Evolutionary conservation across 2,888 invertebrate species (phyloP), one percentile per base, ranked within the genome.

Genomic region (Synergus umbraculus): DNA sequence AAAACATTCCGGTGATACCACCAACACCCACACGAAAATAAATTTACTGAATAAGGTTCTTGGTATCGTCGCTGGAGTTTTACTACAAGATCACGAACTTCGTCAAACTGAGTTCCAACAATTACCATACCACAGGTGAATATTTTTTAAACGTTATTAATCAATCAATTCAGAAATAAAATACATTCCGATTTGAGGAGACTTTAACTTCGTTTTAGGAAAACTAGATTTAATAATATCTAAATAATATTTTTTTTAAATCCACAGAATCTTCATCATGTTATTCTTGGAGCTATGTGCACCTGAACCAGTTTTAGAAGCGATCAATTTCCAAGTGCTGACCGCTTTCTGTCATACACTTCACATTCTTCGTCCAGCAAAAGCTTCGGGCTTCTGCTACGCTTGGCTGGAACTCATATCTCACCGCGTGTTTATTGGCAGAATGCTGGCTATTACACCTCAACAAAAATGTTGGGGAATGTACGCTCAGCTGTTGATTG

Each of bases 401-500:
- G 98, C 99, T 2, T 99, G 99, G 99, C 93, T 99, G 79, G 99
- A 99, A 92, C 93, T 99, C 69, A 97, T 99, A 63, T 98, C 99
- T 0, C 99, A 99, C 92, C 95, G 99, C 78, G 96, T 98, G 0
- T 99, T 99, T 92, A 96, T 99, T 89, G 98, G 98, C 77, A 94
- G 98, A 78, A 97, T 99, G 93, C 93, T 99, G 44, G 98, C 98
- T 0, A 95, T 96, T 80, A 97, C 97, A 13, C 97, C 97, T 7
- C 97, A 98, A 89, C 98, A 98, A 91, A 98, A 98, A 93, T 97
- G 98, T 84, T 99, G 99, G 98, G 97, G 97, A 65, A 97, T 99
- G 95, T 99, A 99, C 92, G 98, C 99, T 0, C 98, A 99, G 90
- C 94, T 99, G 81, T 93, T 99, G 81, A 96, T 98, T 87, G 99